Evolutionary conservation across 1,140 invertebrate genomes (phyloP).

Genomic region (Aricia agestis): DNA sequence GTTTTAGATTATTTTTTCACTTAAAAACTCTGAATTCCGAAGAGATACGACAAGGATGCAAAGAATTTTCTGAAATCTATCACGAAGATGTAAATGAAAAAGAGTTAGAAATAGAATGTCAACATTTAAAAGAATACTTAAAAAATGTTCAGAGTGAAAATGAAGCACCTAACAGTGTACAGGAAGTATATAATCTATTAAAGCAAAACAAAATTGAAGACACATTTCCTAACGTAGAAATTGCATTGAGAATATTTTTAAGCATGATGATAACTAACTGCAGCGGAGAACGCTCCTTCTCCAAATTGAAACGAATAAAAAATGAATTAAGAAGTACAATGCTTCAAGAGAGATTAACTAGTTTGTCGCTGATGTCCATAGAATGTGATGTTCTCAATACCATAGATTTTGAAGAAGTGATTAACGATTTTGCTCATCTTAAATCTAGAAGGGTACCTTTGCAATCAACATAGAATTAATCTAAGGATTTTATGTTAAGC

Average conservation of each 20-base stretch:
- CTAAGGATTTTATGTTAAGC: background rate
- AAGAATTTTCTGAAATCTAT: constrained; percentile 32
- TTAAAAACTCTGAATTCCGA: constrained; percentile 31
- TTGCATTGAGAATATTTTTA: constrained; percentile 39
- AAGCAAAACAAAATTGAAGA: too few species aligned
- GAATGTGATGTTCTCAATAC: background rate
- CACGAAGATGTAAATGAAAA: constrained; percentile 32
- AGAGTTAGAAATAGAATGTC: constrained; percentile 35
- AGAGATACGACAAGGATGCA: constrained; percentile 28
- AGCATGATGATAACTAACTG: constrained; percentile 29
- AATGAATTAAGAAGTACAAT: constrained; percentile 38
- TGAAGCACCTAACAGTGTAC: background rate
- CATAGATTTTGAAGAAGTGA: constrained; percentile 3
- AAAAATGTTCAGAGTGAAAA: constrained; percentile 12
- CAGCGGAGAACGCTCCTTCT: constrained; percentile 39
- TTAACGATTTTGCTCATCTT: constrained; percentile 14
- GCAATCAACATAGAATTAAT: constrained; percentile 10
- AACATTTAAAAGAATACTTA: constrained; percentile 35
- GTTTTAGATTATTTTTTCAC: constrained; percentile 28
- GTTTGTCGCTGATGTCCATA: too few species aligned
- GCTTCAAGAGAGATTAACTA: constrained; percentile 27
- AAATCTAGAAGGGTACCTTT: constrained; percentile 17
- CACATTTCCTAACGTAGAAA: constrained; percentile 34
- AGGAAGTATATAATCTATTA: constrained; percentile 13
- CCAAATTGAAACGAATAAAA: constrained; percentile 40